phyloP scores from a whole-genome alignment of 2,113 vertebrate species.

The Chaenogobius annularis region DNA sequence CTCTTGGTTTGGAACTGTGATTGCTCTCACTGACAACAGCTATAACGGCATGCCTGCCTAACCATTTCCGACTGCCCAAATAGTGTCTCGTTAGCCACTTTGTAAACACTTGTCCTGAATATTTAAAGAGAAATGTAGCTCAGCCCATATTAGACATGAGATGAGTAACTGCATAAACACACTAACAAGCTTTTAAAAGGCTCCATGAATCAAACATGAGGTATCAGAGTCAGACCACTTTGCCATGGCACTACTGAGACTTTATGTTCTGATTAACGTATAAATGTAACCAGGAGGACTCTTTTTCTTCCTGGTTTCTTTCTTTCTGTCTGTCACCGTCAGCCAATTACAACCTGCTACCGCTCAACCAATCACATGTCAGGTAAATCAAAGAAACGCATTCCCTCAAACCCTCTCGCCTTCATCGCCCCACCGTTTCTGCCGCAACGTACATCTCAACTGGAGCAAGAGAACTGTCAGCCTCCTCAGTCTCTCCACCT shows the following conservation, averaged over 20 bases:
- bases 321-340: too few species aligned
- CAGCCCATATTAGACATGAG: slow-evolving; percentile 28
- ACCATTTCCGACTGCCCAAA: not conserved
- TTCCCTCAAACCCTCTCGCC: too few species aligned
- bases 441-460: too few species aligned
- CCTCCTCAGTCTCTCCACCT: too few species aligned
- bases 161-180: slow-evolving; percentile 53
- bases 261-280: not conserved
- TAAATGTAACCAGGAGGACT: not conserved
- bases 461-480: too few species aligned
- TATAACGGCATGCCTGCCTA: not conserved
- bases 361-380: too few species aligned
- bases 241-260: slow-evolving; percentile 29
- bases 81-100: slow-evolving; percentile 10
- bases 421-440: too few species aligned
- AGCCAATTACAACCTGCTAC: too few species aligned
- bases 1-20: too few species aligned
- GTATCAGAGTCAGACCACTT: slow-evolving; percentile 39
- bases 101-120: slow-evolving; percentile 17
- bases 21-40: not conserved
- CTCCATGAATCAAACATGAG: slow-evolving; percentile 59
- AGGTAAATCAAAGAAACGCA: too few species aligned
- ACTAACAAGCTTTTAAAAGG: slow-evolving; percentile 57
- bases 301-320: not conserved
- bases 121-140: slow-evolving; percentile 37